Evolutionary conservation across 2,888 invertebrate genomes (phyloP).

Genomic region (Strigamia transsilvanica): DNA sequence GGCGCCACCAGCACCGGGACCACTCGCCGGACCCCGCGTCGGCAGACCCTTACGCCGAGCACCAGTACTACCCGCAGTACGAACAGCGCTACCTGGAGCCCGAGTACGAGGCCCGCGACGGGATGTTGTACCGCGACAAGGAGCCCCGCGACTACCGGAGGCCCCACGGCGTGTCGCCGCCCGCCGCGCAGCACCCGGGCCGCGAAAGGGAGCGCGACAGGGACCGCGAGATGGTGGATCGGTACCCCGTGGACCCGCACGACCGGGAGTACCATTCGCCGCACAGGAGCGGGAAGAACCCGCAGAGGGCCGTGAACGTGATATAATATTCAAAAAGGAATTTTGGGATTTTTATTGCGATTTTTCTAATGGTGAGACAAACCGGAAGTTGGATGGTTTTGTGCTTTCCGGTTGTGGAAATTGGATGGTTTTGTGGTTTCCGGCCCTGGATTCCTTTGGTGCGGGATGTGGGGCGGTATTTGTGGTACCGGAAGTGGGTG

Average conservation of each 20-base stretch:
- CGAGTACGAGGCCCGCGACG: slow-evolving; percentile 56
- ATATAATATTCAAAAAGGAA: no score
- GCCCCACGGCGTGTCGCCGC: slow-evolving; percentile 8
- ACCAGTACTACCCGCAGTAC: slow-evolving; percentile 17
- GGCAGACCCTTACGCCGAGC: slow-evolving; percentile 29
- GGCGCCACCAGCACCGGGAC: not conserved
- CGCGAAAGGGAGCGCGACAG: slow-evolving; percentile 40
- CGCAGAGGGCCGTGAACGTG: slow-evolving; percentile 56
- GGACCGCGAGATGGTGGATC: slow-evolving; percentile 13
- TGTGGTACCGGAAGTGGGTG: no score
- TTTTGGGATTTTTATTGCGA: slow-evolving; percentile 21
- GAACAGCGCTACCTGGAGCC: slow-evolving; percentile 55
- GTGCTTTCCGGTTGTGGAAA: no score
- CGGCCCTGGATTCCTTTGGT: not conserved
- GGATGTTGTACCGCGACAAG: slow-evolving; percentile 55
- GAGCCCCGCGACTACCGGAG: slow-evolving; percentile 44
- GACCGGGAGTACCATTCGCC: slow-evolving; percentile 55
- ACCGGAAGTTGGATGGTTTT: no score
- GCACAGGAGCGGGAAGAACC: slow-evolving; percentile 54
- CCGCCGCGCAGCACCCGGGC: slow-evolving; percentile 20
- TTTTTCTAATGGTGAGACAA: slow-evolving; percentile 9
- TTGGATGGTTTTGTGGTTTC: no score
- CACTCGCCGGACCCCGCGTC: not conserved
- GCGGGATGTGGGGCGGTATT: not conserved
- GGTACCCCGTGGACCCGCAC: slow-evolving; percentile 22